Evolutionary conservation across 2,888 invertebrate species (phyloP).

Genomic region (Chelonus formosanus): DNA sequence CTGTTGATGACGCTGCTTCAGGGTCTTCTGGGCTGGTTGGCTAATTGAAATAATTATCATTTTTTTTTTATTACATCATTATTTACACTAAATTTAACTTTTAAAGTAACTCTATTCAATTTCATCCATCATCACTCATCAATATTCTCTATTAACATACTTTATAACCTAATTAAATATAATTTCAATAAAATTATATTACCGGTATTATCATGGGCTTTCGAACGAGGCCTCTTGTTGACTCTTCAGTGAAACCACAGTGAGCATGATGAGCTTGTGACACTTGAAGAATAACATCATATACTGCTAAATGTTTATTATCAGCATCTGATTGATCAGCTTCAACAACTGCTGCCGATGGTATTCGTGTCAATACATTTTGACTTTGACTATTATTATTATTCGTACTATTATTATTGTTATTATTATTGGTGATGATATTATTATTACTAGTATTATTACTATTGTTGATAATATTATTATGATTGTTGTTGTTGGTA

Average conservation of each 20-base stretch:
- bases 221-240: constrained; percentile 74
- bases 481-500: constrained; percentile 48
- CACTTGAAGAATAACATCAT: constrained; percentile 81
- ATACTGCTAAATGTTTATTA: constrained; percentile 73
- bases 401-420: constrained; percentile 20
- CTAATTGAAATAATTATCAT: constrained; percentile 41
- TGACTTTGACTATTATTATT: constrained; percentile 54
- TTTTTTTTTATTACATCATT: too few species aligned
- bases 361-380: constrained; percentile 60
- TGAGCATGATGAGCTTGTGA: constrained; percentile 87
- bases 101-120: too few species aligned
- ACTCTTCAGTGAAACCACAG: constrained; percentile 89
- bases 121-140: too few species aligned
- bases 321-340: constrained; percentile 68
- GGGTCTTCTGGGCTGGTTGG: constrained; percentile 63
- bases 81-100: too few species aligned
- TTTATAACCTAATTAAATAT: too few species aligned
- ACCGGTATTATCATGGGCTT: constrained; percentile 75
- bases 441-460: constrained; percentile 41
- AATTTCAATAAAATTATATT: not conserved
- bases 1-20: constrained; percentile 70
- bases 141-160: too few species aligned
- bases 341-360: constrained; percentile 63
- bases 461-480: constrained; percentile 41
- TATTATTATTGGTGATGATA: constrained; percentile 57